A percentile compares a stretch with the other conserved stretches of the same genome.
These are phyloP conservation scores for Hormiphora californensis DNA, from an alignment of 37 sponge, comb jelly and placozoan species.

Conservation along the genomic window DNA sequence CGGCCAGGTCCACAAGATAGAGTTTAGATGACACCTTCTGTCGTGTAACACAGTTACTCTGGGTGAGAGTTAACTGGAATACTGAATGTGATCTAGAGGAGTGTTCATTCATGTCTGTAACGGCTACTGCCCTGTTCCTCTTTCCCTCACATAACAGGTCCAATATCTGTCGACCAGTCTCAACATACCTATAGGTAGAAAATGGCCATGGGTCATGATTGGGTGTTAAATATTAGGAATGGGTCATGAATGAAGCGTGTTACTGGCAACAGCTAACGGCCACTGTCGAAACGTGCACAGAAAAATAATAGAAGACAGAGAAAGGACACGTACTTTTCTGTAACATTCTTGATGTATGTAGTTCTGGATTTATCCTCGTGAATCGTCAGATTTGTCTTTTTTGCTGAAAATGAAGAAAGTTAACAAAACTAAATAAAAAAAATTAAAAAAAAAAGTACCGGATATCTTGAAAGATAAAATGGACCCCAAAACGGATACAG, in stretches of 20 bases:
- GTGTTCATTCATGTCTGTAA: conserved; percentile 99
- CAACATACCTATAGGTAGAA: no score
- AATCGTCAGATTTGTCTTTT: conserved; percentile 82
- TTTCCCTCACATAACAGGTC: conserved; percentile 80
- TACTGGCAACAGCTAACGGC: no score
- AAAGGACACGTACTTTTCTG: conserved; percentile 84
- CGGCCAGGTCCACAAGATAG: conserved; percentile 96
- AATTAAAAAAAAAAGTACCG: no score
- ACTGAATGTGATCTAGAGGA: conserved; percentile 93
- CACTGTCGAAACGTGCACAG: no score
- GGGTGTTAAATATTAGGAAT: no score
- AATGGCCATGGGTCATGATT: no score
- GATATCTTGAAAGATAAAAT: no score
- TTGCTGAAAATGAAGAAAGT: conserved; percentile 55
- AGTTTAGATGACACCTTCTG: conserved; percentile 83
- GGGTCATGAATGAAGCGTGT: no score
- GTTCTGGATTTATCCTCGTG: conserved; percentile 80
- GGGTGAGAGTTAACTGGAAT: conserved; percentile 77
- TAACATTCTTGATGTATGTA: conserved; percentile 93
- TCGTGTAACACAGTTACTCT: conserved; percentile 77
- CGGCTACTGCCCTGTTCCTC: conserved; percentile 79
- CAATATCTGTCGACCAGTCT: conserved; percentile 81
- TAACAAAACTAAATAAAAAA: not conserved
- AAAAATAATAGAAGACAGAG: no score
- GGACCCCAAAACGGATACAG: no score